These are phyloP conservation scores for Halcyon smyrnensis DNA, from an alignment of 2,797 vertebrate species.

Conservation along the genomic window DNA sequence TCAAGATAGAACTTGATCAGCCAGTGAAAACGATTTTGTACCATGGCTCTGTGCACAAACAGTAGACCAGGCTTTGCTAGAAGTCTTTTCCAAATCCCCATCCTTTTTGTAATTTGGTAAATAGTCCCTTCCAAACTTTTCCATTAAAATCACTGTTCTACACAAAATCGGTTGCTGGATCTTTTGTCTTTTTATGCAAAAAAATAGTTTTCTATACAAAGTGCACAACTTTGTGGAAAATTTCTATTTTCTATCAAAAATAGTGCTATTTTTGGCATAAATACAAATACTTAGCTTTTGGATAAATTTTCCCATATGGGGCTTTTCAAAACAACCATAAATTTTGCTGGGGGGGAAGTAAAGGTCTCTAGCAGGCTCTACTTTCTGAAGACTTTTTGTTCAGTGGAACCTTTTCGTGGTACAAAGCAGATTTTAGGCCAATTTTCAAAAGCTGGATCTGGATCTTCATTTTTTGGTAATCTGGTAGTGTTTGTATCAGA, in stretches of 20 bases:
- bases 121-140: background rate
- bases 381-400: background rate
- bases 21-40: background rate
- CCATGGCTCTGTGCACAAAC: background rate
- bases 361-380: background rate
- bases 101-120: background rate
- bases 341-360: background rate
- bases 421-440: background rate
- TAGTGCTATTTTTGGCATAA: background rate
- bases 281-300: background rate
- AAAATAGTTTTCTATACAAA: background rate
- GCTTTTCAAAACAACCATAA: background rate
- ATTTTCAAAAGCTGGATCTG: background rate
- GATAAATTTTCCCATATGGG: background rate
- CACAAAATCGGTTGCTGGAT: background rate
- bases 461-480: background rate
- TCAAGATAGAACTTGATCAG: background rate
- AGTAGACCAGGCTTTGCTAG: background rate
- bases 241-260: background rate
- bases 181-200: background rate
- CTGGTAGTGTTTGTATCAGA: background rate
- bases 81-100: background rate
- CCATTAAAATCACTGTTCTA: background rate
- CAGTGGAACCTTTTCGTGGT: background rate
- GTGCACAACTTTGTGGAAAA: background rate